Evolutionary conservation across 1,140 invertebrate species (phyloP).

Genomic region (Olivierus martensii): DNA sequence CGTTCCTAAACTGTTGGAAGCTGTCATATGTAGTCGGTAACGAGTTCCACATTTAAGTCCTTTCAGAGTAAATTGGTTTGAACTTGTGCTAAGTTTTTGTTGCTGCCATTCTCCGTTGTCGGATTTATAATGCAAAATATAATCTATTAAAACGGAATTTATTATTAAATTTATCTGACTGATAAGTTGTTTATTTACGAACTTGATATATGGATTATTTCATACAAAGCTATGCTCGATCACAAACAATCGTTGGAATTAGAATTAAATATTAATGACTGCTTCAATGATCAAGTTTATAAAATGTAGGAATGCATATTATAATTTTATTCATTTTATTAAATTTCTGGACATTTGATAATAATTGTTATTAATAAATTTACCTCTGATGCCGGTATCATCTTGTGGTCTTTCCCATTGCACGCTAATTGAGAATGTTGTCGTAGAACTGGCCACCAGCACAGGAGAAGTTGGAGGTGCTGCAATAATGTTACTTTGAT

Average conservation of each 20-base stretch:
- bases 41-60: slow-evolving; percentile 66
- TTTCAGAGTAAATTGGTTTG: slow-evolving; percentile 25
- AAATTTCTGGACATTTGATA: not conserved
- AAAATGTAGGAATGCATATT: not conserved
- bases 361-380: not conserved
- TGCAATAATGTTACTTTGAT: too few relatives aligned
- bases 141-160: slow-evolving; percentile 14
- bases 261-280: not conserved
- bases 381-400: slow-evolving; percentile 12
- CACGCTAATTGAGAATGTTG: slow-evolving; percentile 14
- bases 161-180: too few relatives aligned
- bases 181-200: not conserved
- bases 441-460: slow-evolving; percentile 10
- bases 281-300: not conserved
- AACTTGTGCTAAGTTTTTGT: slow-evolving; percentile 13
- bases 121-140: slow-evolving; percentile 16
- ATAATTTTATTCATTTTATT: not conserved
- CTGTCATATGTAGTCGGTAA: slow-evolving; percentile 73
- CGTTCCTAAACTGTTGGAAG: slow-evolving; percentile 73
- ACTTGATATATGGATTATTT: not conserved
- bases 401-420: slow-evolving; percentile 16
- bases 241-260: not conserved
- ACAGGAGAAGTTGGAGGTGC: slow-evolving; percentile 20
- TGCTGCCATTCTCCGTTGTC: slow-evolving; percentile 15
- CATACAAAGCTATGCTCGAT: not conserved